Evolutionary conservation across 2,113 vertebrate species (phyloP).

Genomic region (Hydrolagus affinis): DNA sequence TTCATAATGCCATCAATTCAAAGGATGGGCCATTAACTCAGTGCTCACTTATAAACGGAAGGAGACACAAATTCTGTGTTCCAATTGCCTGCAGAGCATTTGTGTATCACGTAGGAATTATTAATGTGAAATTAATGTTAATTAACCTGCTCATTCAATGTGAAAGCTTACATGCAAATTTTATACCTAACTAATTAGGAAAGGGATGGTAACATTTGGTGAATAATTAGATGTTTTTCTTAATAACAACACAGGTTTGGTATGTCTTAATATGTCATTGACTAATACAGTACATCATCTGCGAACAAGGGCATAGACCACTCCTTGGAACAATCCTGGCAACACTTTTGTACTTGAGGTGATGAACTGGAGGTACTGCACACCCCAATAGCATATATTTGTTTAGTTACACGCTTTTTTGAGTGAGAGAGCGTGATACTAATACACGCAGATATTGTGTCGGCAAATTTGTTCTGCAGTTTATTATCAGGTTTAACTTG

Average conservation of each 20-base stretch:
- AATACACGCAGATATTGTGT: too few relatives aligned
- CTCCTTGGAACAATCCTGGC: constrained; percentile 1
- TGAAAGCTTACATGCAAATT: constrained; percentile 75
- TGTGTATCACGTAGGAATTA: background rate
- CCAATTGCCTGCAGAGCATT: background rate
- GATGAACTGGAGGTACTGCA: background rate
- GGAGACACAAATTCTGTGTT: background rate
- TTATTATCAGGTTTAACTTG: too few relatives aligned
- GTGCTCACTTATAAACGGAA: background rate
- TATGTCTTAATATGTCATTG: background rate
- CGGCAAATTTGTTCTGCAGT: too few relatives aligned
- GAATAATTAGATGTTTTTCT: constrained; percentile 11
- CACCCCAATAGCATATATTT: background rate
- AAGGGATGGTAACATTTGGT: constrained; percentile 47
- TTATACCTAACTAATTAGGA: constrained; percentile 75
- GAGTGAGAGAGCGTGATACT: too few relatives aligned
- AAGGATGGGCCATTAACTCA: constrained; percentile 10
- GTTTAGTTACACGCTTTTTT: too few relatives aligned
- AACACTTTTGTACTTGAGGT: constrained; percentile 11
- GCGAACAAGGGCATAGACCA: constrained; percentile 7
- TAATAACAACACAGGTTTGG: background rate
- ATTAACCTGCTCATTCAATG: constrained; percentile 76
- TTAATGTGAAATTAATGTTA: constrained; percentile 71
- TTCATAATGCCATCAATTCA: constrained; percentile 20
- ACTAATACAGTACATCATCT: constrained; percentile 11